A percentile compares a stretch with the other conserved stretches of the same genome.
These are phyloP conservation scores for Aquatica leii DNA, from an alignment of 2,888 invertebrate species.

Conservation along the genomic window DNA sequence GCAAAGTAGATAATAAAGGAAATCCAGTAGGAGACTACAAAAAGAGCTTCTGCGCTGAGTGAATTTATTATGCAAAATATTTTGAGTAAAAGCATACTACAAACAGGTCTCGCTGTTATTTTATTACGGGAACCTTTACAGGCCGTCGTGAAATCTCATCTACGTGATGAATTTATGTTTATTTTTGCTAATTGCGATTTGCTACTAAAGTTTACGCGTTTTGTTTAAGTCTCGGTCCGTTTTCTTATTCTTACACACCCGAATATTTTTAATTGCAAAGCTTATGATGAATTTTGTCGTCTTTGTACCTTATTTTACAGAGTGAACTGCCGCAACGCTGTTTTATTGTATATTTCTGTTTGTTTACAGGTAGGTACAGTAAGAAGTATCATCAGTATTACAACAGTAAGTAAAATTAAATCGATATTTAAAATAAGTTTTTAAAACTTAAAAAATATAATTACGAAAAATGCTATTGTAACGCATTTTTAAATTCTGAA, in stretches of 20 bases:
- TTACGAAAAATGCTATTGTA: no score
- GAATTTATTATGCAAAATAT: conserved; percentile 49
- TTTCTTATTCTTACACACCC: conserved; percentile 41
- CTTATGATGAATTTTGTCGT: conserved; percentile 45
- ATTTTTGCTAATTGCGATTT: conserved; percentile 45
- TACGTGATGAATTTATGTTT: conserved; percentile 48
- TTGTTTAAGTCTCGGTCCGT: conserved; percentile 42
- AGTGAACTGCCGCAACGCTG: conserved; percentile 17
- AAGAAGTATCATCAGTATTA: no score
- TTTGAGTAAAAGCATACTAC: conserved; percentile 43
- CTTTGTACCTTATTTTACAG: conserved; percentile 36
- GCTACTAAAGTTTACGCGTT: conserved; percentile 46
- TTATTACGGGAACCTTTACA: conserved; percentile 37
- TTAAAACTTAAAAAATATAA: no score
- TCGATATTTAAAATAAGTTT: no score
- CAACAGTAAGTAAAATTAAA: no score
- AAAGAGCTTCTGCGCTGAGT: conserved; percentile 26
- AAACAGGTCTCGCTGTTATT: conserved; percentile 43
- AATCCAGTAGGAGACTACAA: conserved; percentile 28
- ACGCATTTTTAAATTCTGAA: no score
- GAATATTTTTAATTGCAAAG: conserved; percentile 46
- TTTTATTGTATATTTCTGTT: no score
- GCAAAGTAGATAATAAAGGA: conserved; percentile 32
- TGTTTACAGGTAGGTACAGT: no score
- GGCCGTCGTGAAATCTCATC: conserved; percentile 47